Evolutionary conservation across 2,113 vertebrate genomes (phyloP), one percentile per base, ranked within the genome.

Genomic region (Falcunculus frontatus): DNA sequence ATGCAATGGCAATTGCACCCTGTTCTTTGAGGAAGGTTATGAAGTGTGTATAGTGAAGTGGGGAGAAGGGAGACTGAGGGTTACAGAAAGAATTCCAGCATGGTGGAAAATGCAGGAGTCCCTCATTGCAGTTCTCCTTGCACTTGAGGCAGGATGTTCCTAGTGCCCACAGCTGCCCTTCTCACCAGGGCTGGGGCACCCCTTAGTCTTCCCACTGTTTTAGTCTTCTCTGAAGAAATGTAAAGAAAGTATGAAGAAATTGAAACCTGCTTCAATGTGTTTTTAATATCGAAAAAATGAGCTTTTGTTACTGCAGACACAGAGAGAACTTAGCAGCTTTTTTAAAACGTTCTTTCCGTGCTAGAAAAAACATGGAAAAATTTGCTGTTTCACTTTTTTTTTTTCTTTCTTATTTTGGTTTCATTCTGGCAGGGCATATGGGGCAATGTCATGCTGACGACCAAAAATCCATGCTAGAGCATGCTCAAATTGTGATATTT

Each of bases 281-380:
- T n/a, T 59, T 82, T 78, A 72, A 23, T 52, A 55, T 27, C n/a
- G 67, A 50, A 73, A 55, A 50, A 77, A 35, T 7, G 2, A 89
- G 33, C 1, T 17, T 6, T 8, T 72, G 4, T 52, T 78, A 37
- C 13, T 56, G 37, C 41, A 84, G 46, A 42, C 30, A 33, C 0
- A 1, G 20, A 75, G 39, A 67, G 25, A 86, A 72, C 12, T 50
- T 29, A 30, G 27, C 17, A 56, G 41, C 19, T 88, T 67, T 84
- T 76, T 89, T 3, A n/a, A 50, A 59, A 12, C 0, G 0, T 93
- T 70, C 4, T 62, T 69, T 50, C 5, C 1, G 3, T 60, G 32
- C 80, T 69, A 53, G 7, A 68, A 73, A 62, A 91, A 52, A 17
- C 7, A 56, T 4, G 10, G 11, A 4, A 47, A 53, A 63, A 75